Evolutionary conservation across 2,113 vertebrate genomes (phyloP), one percentile per base, ranked within the genome.

Genomic region (Gymnarchus niloticus): DNA sequence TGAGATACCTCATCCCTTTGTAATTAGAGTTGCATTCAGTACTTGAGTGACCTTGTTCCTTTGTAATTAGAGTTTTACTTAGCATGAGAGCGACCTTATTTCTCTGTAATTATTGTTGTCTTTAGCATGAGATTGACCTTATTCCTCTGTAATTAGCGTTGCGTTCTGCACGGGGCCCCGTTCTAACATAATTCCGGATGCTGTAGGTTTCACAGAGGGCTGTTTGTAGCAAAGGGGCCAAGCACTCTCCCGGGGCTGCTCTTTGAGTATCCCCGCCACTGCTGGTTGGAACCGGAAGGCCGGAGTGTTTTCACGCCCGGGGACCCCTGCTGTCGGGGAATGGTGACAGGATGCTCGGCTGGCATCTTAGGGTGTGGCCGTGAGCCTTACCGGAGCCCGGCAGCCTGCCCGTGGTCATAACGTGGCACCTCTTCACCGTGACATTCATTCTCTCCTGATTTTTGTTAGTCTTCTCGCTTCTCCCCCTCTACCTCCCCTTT

Each of bases 401-500:
- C 19, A 10, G 69, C 37, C 69, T 44, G 5, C 17, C 21, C 8
- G 12, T 44, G 69, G 37, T 19, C 25, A 5, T 14, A 14, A 12
- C 65, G 33, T 14, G 69, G 41, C 19, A 87, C 90, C 89, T 49
- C 51, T 76, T 89, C 44, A 91, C 87, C 92, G 94, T 96, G 93
- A 95, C 95, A 95, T 95, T 99, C 92, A 96, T 94, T 97, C 91
- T 96, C 91, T 98, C 87, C 96, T 96, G 76, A 41, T 78, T 41
- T 78, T 94, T 98, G 96, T 98, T 97, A 99, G 98, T 98, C 97
- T 94, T 96, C 97, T 95, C 97, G 92, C 94, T 98, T 93, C 96
- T 96, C 94, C 95, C 96, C 92, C 98, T 99, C 96, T 98, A 98
- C 96, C 96, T 99, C 94, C 97, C 96, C 90, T 98, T 96, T 96